Conservation (phyloP, 2,888 invertebrate species). For the Cynaeus angustus region DNA sequence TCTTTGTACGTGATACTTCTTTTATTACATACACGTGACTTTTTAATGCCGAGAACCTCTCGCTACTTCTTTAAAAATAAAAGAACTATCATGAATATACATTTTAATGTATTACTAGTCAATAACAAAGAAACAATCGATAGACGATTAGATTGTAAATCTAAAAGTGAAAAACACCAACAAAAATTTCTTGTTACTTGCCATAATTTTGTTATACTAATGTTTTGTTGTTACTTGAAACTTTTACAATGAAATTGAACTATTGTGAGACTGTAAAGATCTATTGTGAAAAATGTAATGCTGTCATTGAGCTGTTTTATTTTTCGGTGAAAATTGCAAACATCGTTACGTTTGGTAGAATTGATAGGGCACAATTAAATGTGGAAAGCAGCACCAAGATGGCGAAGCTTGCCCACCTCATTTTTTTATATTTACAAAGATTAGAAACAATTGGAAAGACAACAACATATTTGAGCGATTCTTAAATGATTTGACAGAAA, state of each 20-base stretch:
- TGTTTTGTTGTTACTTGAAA: slow-evolving; percentile 65
- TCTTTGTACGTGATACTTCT: slow-evolving; percentile 34
- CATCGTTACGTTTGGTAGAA: too few species aligned
- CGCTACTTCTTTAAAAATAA: slow-evolving; percentile 35
- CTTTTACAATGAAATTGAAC: slow-evolving; percentile 62
- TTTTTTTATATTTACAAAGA: too few species aligned
- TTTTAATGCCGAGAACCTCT: too few species aligned
- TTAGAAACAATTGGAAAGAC: too few species aligned
- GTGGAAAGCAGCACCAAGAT: too few species aligned
- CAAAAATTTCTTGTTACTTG: slow-evolving; percentile 63
- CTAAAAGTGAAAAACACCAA: slow-evolving; percentile 54
- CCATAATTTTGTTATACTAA: slow-evolving; percentile 64
- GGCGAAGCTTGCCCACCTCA: too few species aligned
- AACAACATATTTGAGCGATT: too few species aligned
- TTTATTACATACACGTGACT: slow-evolving; percentile 24
- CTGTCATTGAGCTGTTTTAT: slow-evolving; percentile 31
- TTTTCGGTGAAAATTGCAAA: too few species aligned
- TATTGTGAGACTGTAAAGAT: slow-evolving; percentile 66
- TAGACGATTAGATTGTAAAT: slow-evolving; percentile 45
- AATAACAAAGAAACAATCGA: slow-evolving; percentile 53
- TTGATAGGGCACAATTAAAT: too few species aligned
- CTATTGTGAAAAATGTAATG: slow-evolving; percentile 62
- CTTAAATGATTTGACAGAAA: too few species aligned
- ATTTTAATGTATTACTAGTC: slow-evolving; percentile 54
- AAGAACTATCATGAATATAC: slow-evolving; percentile 47